Percentiles rank a stretch among this genome's conserved stretches.
These are phyloP conservation scores for Halictus ligatus DNA, from an alignment of 2,888 invertebrate genomes.

Conservation along the genomic window DNA sequence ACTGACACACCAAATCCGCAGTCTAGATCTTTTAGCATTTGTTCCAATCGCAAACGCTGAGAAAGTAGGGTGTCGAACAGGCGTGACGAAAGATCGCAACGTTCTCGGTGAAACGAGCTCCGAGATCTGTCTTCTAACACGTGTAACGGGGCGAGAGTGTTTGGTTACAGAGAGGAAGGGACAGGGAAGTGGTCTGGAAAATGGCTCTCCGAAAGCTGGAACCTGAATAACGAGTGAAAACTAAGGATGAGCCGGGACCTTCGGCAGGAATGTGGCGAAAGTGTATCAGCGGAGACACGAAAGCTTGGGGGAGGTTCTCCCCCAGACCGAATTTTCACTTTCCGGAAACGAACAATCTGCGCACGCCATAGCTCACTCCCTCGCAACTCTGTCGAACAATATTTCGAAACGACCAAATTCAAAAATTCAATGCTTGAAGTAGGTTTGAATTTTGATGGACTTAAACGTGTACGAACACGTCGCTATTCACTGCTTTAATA, in stretches of 20 bases:
- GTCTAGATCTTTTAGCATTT: too few species aligned
- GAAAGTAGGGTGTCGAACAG: not conserved
- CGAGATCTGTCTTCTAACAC: slow-evolving; percentile 46
- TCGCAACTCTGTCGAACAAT: not conserved
- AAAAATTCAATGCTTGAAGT: not conserved
- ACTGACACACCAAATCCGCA: too few species aligned
- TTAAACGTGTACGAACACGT: too few species aligned
- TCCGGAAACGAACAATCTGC: not conserved
- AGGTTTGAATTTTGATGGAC: too few species aligned
- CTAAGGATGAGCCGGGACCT: slow-evolving; percentile 43
- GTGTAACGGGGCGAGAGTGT: slow-evolving; percentile 52
- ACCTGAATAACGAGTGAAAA: slow-evolving; percentile 66
- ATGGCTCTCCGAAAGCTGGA: slow-evolving; percentile 42
- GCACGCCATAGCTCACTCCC: too few species aligned
- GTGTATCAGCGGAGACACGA: slow-evolving; percentile 50
- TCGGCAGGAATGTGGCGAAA: slow-evolving; percentile 62
- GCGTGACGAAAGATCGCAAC: slow-evolving; percentile 45
- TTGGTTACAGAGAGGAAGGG: slow-evolving; percentile 19
- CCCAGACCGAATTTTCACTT: slow-evolving; percentile 38
- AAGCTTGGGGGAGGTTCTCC: not conserved
- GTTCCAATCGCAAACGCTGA: not conserved
- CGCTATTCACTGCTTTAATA: too few species aligned
- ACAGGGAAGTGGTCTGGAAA: slow-evolving; percentile 52
- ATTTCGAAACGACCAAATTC: not conserved
- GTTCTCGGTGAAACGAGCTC: slow-evolving; percentile 49